Evolutionary conservation across 35 echinoderm and acorn worm species (phyloP).

Genomic region (Stichopus chloronotus): DNA sequence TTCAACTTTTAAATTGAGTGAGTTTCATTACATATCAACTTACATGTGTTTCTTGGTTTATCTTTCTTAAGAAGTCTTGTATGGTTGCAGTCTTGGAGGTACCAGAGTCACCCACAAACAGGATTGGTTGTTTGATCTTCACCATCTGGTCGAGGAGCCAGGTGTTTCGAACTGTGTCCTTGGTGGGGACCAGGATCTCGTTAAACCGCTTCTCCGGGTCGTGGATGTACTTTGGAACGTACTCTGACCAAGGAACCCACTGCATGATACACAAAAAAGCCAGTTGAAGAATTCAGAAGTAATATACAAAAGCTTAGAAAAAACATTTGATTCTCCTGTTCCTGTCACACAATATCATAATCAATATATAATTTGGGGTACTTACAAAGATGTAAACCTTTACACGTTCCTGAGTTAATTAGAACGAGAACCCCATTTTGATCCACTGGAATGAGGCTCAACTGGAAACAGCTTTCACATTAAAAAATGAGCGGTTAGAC

Average conservation of each 20-base stretch:
- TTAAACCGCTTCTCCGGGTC: constrained; percentile 92
- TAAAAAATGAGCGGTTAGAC: too few species aligned
- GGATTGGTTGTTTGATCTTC: constrained; percentile 86
- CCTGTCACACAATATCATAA: neutral
- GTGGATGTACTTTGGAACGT: constrained; percentile 95
- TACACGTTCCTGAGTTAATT: too few species aligned
- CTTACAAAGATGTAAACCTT: too few species aligned
- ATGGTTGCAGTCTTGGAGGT: constrained; percentile 99
- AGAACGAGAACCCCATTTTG: too few species aligned
- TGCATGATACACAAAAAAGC: neutral
- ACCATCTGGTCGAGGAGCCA: constrained; percentile 94
- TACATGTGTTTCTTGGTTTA: constrained; percentile 97
- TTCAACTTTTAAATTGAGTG: too few species aligned
- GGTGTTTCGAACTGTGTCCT: constrained; percentile 90
- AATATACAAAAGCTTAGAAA: neutral
- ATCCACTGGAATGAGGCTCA: too few species aligned
- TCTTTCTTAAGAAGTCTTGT: constrained; percentile 93
- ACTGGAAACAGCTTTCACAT: too few species aligned
- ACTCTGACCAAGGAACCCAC: constrained; percentile 88
- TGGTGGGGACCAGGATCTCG: constrained; percentile 94
- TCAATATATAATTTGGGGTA: neutral
- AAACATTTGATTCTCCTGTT: neutral
- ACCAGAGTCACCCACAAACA: constrained; percentile 97
- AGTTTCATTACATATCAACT: constrained; percentile 31
- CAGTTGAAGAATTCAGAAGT: neutral